These are phyloP conservation scores for Smutsia temminckii DNA, from an alignment of 2,797 vertebrate genomes.

Conservation along the genomic window DNA sequence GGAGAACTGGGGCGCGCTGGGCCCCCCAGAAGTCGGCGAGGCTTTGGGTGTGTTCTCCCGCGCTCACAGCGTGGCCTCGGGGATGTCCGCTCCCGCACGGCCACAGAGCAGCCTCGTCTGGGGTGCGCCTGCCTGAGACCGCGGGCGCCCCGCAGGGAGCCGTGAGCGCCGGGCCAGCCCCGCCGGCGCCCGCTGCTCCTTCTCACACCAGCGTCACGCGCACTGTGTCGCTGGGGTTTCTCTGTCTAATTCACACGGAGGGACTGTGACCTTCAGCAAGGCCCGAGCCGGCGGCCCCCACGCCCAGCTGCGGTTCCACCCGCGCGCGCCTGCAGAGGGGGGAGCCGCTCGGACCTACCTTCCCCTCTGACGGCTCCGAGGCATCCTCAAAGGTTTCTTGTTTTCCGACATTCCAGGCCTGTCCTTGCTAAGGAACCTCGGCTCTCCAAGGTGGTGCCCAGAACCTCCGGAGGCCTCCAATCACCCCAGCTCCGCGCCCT, in stretches of 20 bases:
- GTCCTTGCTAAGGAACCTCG: background rate
- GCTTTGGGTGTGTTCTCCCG: background rate
- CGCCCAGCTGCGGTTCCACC: no score
- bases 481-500: background rate
- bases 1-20: background rate
- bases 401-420: no score
- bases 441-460: background rate
- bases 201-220: background rate
- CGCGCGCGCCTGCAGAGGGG: background rate
- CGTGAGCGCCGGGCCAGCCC: background rate
- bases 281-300: background rate
- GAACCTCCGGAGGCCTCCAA: background rate
- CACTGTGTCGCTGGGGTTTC: background rate
- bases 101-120: background rate
- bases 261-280: background rate
- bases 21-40: background rate
- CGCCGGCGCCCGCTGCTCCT: background rate
- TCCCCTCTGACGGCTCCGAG: background rate
- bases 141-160: background rate
- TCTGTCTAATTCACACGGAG: background rate
- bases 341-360: background rate
- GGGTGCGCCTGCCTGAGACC: background rate
- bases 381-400: background rate
- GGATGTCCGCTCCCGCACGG: rapidly evolving
- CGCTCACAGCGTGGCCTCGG: no score